Evolutionary conservation across 2,888 invertebrate genomes (phyloP).

Genomic region (Parnassius apollo): DNA sequence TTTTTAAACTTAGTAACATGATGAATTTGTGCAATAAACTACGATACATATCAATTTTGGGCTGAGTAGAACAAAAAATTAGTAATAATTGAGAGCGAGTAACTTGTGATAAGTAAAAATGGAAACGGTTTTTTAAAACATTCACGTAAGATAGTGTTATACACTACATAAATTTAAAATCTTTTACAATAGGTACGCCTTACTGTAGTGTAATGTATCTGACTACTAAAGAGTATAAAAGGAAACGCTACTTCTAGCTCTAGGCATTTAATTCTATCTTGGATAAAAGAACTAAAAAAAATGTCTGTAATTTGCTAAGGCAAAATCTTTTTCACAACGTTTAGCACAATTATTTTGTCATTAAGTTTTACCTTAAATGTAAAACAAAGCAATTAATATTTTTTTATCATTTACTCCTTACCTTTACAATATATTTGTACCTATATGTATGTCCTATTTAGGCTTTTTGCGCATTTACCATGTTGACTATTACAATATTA

Average conservation of each 20-base stretch:
- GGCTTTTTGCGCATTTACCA: conserved; percentile 77
- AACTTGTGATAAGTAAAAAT: conserved; percentile 64
- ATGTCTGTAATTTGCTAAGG: conserved; percentile 37
- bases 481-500: conserved; percentile 76
- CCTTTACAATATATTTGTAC: conserved; percentile 58
- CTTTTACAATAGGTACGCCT: conserved; percentile 66
- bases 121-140: conserved; percentile 44
- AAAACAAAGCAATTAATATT: conserved; percentile 57
- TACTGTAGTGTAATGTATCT: conserved; percentile 60
- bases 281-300: conserved; percentile 35
- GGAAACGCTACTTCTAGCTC: not conserved
- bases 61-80: conserved; percentile 61
- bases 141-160: conserved; percentile 60
- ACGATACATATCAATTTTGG: conserved; percentile 80
- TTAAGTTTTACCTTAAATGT: conserved; percentile 47
- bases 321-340: conserved; percentile 42
- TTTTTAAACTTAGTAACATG: conserved; percentile 54
- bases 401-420: conserved; percentile 71
- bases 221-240: conserved; percentile 29
- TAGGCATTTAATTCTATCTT: conserved; percentile 19
- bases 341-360: conserved; percentile 46
- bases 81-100: conserved; percentile 64
- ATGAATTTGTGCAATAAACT: conserved; percentile 74
- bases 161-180: conserved; percentile 65
- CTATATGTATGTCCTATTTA: conserved; percentile 39